Percentiles rank a stretch among this genome's conserved stretches.
Evolutionary conservation across 1,140 invertebrate genomes (phyloP).

Genomic region (Drosophila leontia): DNA sequence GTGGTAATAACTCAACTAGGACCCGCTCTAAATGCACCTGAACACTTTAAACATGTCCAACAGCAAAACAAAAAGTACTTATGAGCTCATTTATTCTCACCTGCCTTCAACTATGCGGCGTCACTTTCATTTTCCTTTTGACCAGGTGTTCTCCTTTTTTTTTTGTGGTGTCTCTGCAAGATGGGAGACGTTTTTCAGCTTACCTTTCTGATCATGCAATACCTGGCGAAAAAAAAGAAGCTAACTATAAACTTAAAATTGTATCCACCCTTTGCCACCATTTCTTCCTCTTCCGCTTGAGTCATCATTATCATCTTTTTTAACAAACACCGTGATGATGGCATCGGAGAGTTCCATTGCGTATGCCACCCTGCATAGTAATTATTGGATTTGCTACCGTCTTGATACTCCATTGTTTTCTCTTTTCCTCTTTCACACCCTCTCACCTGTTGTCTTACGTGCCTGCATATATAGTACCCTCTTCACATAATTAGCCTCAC

Average conservation of each 20-base stretch:
- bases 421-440: conserved; percentile 24
- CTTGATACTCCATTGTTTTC: conserved; percentile 55
- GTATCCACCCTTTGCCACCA: conserved; percentile 9
- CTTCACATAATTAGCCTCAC: conserved; percentile 71
- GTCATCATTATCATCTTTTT: conserved; percentile 46
- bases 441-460: conserved; percentile 10
- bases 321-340: conserved; percentile 11
- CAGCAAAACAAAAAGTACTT: not conserved
- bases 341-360: conserved; percentile 17
- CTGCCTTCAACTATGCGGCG: not conserved
- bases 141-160: not conserved
- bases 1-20: conserved; percentile 9
- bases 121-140: conserved; percentile 19
- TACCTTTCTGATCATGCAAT: conserved; percentile 16
- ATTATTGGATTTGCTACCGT: conserved; percentile 61
- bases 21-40: not conserved
- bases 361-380: conserved; percentile 53
- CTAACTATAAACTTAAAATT: conserved; percentile 12
- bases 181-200: conserved; percentile 15
- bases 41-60: not conserved
- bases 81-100: conserved; percentile 16
- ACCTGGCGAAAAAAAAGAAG: not conserved
- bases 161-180: not conserved
- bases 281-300: conserved; percentile 49
- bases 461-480: conserved; percentile 3